Percentiles rank a stretch among this genome's conserved stretches.
Evolutionary conservation across 1,140 invertebrate species (phyloP).

Genomic region (Magallana gigas): DNA sequence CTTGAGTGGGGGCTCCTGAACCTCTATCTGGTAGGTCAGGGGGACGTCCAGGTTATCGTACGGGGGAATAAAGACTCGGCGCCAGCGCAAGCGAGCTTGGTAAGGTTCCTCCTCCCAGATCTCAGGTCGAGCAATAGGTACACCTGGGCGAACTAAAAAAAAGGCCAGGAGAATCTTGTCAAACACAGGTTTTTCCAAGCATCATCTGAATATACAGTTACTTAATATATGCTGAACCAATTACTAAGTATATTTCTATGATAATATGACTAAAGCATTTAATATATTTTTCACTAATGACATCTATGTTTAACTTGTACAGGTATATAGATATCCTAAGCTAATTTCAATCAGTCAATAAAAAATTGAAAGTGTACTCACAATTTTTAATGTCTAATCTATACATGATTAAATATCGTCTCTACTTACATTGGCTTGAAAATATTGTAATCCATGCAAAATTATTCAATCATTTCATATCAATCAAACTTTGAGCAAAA

Average conservation of each 20-base stretch:
- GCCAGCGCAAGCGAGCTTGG: conserved; percentile 70
- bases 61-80: conserved; percentile 69
- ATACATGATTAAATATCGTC: not conserved
- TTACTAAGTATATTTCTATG: no score
- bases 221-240: no score
- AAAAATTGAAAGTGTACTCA: no score
- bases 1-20: conserved; percentile 67
- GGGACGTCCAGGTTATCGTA: conserved; percentile 52
- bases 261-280: no score
- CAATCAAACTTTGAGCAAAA: not conserved
- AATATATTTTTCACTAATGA: no score
- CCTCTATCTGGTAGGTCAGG: conserved; percentile 62
- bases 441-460: conserved; percentile 18
- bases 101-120: conserved; percentile 67
- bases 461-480: conserved; percentile 2
- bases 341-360: no score
- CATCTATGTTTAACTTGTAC: no score
- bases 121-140: conserved; percentile 69
- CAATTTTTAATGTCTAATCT: no score
- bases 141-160: conserved; percentile 67
- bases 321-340: no score
- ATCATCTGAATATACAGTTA: not conserved
- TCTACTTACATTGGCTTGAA: conserved; percentile 16
- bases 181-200: not conserved
- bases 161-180: not conserved